Conservation (phyloP, 2,797 vertebrate species). For the Myotis daubentonii region DNA sequence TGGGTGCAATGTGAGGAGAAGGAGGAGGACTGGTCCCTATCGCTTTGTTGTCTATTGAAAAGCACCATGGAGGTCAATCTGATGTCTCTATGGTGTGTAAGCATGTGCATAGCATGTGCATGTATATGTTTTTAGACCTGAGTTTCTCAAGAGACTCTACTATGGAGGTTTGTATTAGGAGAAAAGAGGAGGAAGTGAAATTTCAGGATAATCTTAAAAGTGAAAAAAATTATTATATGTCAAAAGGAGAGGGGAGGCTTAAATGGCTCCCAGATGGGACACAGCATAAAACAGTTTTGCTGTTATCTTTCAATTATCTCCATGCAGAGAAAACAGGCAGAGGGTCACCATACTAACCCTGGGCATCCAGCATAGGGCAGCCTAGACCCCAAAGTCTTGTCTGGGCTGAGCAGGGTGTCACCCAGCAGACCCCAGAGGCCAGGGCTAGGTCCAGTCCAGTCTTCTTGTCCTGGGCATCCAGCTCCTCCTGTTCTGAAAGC, state of each 20-base stretch:
- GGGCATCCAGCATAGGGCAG: slow-evolving; percentile 73
- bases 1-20: not conserved
- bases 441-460: not conserved
- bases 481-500: not conserved
- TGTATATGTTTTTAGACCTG: not conserved
- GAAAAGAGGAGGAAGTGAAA: slow-evolving; percentile 72
- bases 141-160: slow-evolving; percentile 69
- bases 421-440: not conserved
- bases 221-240: slow-evolving; percentile 83
- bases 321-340: slow-evolving; percentile 73
- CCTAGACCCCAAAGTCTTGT: slow-evolving; percentile 53
- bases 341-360: slow-evolving; percentile 84
- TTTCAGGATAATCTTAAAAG: slow-evolving; percentile 86
- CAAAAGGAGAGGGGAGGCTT: slow-evolving; percentile 84
- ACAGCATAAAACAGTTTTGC: slow-evolving; percentile 83
- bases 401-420: not conserved
- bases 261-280: slow-evolving; percentile 86
- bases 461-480: not conserved
- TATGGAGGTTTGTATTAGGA: slow-evolving; percentile 71
- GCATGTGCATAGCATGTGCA: not conserved
- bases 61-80: not conserved
- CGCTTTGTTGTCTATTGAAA: not conserved
- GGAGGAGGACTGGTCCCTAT: not conserved
- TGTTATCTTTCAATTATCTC: slow-evolving; percentile 76
- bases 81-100: not conserved